phyloP scores from a whole-genome alignment of 1,140 invertebrate species.

The Chironomus striatipennis region DNA sequence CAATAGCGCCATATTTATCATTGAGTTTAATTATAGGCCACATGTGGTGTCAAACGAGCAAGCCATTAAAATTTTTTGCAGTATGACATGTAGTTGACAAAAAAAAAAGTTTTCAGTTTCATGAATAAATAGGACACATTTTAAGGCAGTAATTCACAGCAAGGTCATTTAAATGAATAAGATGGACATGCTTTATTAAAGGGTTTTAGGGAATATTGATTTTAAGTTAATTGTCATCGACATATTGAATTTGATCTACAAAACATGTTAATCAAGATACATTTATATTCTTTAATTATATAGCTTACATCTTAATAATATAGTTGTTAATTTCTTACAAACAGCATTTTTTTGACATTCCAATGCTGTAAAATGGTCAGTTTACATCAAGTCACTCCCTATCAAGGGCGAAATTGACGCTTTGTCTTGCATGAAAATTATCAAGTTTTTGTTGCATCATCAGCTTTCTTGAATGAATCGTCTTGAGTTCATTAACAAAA shows the following conservation, averaged over 20 bases:
- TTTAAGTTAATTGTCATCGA: too few relatives aligned
- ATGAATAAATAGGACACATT: background rate
- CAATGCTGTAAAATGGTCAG: background rate
- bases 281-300: too few relatives aligned
- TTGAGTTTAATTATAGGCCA: background rate
- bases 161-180: too few relatives aligned
- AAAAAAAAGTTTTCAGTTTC: too few relatives aligned
- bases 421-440: background rate
- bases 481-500: slow-evolving; percentile 1
- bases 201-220: background rate
- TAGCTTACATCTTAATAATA: background rate
- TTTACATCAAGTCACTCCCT: background rate
- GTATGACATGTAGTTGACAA: background rate
- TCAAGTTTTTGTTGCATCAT: slow-evolving; percentile 4
- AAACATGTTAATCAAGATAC: too few relatives aligned
- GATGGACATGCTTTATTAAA: background rate
- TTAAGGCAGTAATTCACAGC: background rate
- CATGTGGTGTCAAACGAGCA: background rate
- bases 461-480: background rate
- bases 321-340: background rate
- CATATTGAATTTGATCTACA: too few relatives aligned
- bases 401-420: background rate
- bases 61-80: background rate
- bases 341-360: background rate
- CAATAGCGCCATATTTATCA: background rate